These are phyloP conservation scores for Microctonus brassicae DNA, from an alignment of 2,888 invertebrate genomes.

Conservation along the genomic window DNA sequence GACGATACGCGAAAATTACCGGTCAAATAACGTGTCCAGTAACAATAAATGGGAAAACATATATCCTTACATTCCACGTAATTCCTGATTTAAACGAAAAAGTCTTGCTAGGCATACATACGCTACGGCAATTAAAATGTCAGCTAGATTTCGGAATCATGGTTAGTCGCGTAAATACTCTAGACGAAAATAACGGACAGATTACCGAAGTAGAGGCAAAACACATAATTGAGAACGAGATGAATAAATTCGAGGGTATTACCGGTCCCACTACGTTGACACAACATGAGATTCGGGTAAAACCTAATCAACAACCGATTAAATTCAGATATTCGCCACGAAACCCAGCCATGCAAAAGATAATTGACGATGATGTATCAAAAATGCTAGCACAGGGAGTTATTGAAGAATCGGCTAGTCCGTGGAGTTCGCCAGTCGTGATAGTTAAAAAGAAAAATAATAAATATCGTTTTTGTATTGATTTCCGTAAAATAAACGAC, in stretches of 20 bases:
- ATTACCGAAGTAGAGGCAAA: background rate
- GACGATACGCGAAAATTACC: background rate
- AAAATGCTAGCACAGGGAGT: slow-evolving; percentile 50
- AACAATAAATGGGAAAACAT: background rate
- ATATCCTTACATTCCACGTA: background rate
- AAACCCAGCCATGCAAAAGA: slow-evolving; percentile 25
- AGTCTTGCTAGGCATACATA: background rate
- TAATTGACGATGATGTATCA: too few relatives aligned
- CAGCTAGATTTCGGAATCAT: background rate
- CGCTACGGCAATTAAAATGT: background rate
- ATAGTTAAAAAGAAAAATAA: slow-evolving; percentile 51
- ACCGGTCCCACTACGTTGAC: background rate
- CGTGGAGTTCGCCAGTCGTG: slow-evolving; percentile 54
- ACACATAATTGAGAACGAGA: background rate
- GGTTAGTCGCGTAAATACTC: background rate
- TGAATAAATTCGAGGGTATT: background rate
- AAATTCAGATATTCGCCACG: slow-evolving; percentile 38
- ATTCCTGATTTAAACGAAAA: background rate
- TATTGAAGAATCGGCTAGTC: slow-evolving; percentile 51
- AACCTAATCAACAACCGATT: slow-evolving; percentile 14
- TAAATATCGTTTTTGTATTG: slow-evolving; percentile 52
- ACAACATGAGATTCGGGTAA: slow-evolving; percentile 25
- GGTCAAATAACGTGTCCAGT: background rate
- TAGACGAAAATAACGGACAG: background rate
- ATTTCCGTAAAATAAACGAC: slow-evolving; percentile 54